Evolutionary conservation across 2,797 vertebrate species (phyloP).

Genomic region (Selene dorsalis): DNA sequence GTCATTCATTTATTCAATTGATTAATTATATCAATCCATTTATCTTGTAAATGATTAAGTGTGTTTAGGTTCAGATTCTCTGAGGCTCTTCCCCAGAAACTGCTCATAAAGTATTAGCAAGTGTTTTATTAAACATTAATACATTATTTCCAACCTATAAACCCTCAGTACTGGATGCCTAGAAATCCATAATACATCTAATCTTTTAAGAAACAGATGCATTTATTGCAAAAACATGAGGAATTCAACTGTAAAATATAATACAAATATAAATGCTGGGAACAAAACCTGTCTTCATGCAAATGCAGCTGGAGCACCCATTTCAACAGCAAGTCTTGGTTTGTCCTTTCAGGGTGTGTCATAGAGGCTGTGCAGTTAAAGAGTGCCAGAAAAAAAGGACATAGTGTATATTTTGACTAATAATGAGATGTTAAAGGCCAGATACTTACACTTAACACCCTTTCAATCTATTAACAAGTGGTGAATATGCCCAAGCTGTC

Average conservation of each 20-base stretch:
- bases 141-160: neutral
- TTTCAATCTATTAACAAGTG: slow-evolving; percentile 45
- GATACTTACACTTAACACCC: slow-evolving; percentile 38
- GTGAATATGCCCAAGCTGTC: slow-evolving; percentile 28
- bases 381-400: neutral
- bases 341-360: slow-evolving; percentile 39
- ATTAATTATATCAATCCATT: too few relatives aligned
- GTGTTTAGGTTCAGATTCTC: neutral
- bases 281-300: slow-evolving; percentile 10
- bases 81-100: neutral
- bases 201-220: neutral
- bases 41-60: neutral
- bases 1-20: too few relatives aligned
- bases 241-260: neutral
- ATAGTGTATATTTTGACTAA: slow-evolving; percentile 3
- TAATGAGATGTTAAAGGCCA: slow-evolving; percentile 38
- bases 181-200: neutral
- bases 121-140: neutral
- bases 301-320: slow-evolving; percentile 23
- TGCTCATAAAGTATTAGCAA: neutral
- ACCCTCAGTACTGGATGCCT: neutral
- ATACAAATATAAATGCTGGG: neutral
- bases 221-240: neutral
- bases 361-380: slow-evolving; percentile 14
- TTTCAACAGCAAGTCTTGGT: slow-evolving; percentile 22